These are phyloP conservation scores for Zosterops lateralis DNA, from an alignment of 2,113 vertebrate species.

Conservation along the genomic window DNA sequence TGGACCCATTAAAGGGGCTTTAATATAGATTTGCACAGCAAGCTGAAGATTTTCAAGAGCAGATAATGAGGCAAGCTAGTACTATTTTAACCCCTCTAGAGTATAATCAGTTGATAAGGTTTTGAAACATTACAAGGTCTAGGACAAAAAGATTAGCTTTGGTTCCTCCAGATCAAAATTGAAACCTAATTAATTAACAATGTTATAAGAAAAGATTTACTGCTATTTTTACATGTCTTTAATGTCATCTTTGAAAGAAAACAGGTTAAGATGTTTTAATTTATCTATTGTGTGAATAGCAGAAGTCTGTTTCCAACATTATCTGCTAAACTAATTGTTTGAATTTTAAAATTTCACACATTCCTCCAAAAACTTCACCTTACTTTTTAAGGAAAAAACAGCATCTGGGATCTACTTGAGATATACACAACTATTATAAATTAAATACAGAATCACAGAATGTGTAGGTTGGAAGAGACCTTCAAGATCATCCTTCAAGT, in stretches of 20 bases:
- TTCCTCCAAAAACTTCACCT: background rate
- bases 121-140: conserved; percentile 81
- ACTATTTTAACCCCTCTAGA: conserved; percentile 83
- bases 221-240: conserved; percentile 56
- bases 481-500: no score
- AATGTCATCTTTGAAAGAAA: conserved; percentile 11
- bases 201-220: conserved; percentile 68
- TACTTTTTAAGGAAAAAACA: background rate
- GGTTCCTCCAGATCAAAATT: conserved; percentile 77
- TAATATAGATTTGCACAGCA: conserved; percentile 86
- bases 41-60: conserved; percentile 76
- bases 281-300: background rate
- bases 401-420: background rate
- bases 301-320: background rate
- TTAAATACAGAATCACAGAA: background rate
- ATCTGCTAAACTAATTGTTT: background rate
- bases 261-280: background rate
- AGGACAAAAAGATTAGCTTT: conserved; percentile 86
- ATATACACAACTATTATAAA: background rate
- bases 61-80: conserved; percentile 86
- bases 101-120: conserved; percentile 75
- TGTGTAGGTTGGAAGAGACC: no score
- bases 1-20: conserved; percentile 75
- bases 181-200: conserved; percentile 80
- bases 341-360: background rate